phyloP scores from a whole-genome alignment of 2,113 vertebrate genomes.

The Syrmaticus mikado region DNA sequence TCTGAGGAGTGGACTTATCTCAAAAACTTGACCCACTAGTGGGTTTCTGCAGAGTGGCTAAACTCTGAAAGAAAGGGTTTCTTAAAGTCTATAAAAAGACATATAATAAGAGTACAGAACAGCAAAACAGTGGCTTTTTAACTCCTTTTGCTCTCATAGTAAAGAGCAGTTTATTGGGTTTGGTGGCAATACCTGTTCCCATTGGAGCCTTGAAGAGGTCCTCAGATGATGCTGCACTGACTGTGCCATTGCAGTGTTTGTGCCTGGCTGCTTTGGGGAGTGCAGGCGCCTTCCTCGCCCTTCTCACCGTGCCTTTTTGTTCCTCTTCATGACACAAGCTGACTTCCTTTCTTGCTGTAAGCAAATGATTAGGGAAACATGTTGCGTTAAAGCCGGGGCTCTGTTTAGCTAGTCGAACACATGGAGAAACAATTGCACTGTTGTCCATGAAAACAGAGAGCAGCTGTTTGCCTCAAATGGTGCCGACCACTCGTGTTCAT shows the following conservation, averaged over 20 bases:
- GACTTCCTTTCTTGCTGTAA: conserved; percentile 35
- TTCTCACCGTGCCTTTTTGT: neutral
- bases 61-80: neutral
- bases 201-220: neutral
- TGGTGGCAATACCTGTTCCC: neutral
- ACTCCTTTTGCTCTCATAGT: neutral
- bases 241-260: neutral
- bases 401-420: conserved; percentile 50
- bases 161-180: neutral
- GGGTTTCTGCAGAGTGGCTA: neutral
- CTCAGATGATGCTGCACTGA: neutral
- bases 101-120: neutral
- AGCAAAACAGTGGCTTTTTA: neutral
- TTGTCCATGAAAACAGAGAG: conserved; percentile 56
- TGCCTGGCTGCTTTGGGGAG: accelerated
- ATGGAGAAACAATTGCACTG: conserved; percentile 63
- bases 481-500: neutral
- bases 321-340: conserved; percentile 7
- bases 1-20: neutral
- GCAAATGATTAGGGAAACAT: neutral
- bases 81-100: neutral
- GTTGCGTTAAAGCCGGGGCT: conserved; percentile 37
- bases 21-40: neutral
- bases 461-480: conserved; percentile 56
- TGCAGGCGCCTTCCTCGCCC: neutral